Evolutionary conservation across 1,140 invertebrate species (phyloP), one percentile per base, ranked within the genome.

Genomic region (Drosophila mauritiana): DNA sequence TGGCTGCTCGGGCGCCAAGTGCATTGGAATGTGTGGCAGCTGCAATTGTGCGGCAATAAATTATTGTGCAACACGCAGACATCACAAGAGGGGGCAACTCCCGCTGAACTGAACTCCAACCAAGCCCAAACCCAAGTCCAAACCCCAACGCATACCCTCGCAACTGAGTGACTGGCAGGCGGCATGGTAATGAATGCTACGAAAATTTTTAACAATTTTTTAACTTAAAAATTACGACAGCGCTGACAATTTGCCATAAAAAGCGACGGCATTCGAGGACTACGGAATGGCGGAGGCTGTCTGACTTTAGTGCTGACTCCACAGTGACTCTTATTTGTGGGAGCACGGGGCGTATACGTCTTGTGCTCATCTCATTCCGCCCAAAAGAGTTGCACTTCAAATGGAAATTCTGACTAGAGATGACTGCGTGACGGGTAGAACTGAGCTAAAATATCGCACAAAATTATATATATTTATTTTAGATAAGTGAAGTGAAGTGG

Each of bases 1-100:
- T 34, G 77, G 77, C 77, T 80, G 77, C 62, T 61, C 31, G 51
- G 67, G 82, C 69, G 78, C 70, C 81, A 83, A 86, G 79, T 86
- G 83, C 83, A 86, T 88, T 88, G 83, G 83, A 86, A 86, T 86
- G 83, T 86, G 79, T 86, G 83, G 83, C 83, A 86, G 83, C 83
- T 86, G 83, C 83, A 86, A 86, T 86, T 86, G 83, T 86, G 83
- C 79, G 83, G 83, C 83, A 88, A 86, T 86, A 86, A 86, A 86
- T 86, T 86, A 86, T 86, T 86, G 83, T 88, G 83, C 83, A 86
- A 86, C 83, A 86, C 79, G 83, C 83, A 86, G 79, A 86, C 83
- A 77, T 61, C 63, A 51, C 49, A 77, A 40, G 43, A 40, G 74
- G 49, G 31, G 49, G 37, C 17, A 62, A 56, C 54, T n/a, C 22